Evolutionary conservation across 1,140 invertebrate genomes (phyloP).

Genomic region (Heliconius melpomene): DNA sequence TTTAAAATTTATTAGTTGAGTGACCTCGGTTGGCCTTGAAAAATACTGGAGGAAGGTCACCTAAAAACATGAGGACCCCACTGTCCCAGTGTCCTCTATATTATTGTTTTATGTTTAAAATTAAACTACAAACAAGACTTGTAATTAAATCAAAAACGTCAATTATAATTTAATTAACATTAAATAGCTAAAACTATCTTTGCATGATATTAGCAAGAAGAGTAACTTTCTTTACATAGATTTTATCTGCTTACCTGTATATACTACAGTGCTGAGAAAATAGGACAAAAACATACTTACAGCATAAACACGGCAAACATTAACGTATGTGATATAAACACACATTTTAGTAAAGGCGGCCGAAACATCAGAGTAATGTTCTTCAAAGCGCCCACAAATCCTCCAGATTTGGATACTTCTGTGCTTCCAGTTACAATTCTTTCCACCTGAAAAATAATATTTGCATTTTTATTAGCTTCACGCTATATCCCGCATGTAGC

Average conservation of each 20-base stretch:
- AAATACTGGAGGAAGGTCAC: too few relatives aligned
- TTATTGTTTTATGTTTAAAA: not conserved
- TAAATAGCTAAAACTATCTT: not conserved
- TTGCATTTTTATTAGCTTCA: too few relatives aligned
- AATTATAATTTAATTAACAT: not conserved
- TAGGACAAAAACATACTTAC: constrained; percentile 53
- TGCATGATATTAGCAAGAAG: too few relatives aligned
- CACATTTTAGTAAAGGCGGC: constrained; percentile 78
- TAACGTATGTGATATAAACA: constrained; percentile 81
- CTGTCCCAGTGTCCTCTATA: too few relatives aligned
- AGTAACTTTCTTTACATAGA: too few relatives aligned
- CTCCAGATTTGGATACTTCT: constrained; percentile 70
- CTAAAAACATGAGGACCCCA: too few relatives aligned
- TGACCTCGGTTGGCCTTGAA: too few relatives aligned
- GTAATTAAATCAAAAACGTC: not conserved
- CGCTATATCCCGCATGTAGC: too few relatives aligned
- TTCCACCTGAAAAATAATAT: constrained; percentile 53
- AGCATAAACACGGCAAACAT: constrained; percentile 81
- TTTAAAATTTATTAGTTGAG: too few relatives aligned
- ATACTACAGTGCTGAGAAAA: not conserved
- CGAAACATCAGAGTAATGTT: constrained; percentile 78
- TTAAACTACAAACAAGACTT: not conserved
- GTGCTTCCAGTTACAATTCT: constrained; percentile 50
- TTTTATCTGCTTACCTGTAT: too few relatives aligned
- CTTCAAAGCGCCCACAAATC: constrained; percentile 73